Conservation (phyloP, 2,113 vertebrate genomes). For the Spea bombifrons region DNA sequence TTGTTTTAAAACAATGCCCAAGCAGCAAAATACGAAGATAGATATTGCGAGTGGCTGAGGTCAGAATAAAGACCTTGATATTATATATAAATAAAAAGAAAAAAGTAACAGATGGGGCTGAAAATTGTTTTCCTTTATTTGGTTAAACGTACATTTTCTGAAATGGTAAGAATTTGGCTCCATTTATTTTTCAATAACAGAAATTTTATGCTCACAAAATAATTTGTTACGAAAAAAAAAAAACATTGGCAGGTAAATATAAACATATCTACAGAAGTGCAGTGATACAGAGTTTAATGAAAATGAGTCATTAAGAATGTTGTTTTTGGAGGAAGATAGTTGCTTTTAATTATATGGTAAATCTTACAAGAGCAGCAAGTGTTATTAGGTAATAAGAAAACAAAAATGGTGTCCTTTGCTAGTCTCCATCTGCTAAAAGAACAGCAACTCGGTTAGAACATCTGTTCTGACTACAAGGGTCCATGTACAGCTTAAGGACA, state of each 20-base stretch:
- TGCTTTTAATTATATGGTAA: too few relatives aligned
- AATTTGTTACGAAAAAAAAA: background rate
- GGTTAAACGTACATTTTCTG: slow-evolving; percentile 15
- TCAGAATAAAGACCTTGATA: slow-evolving; percentile 27
- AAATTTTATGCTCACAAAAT: slow-evolving; percentile 5
- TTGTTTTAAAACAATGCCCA: slow-evolving; percentile 30
- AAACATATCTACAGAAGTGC: background rate
- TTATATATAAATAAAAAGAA: slow-evolving; percentile 20
- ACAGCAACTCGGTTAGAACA: too few relatives aligned
- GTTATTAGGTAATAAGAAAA: too few relatives aligned
- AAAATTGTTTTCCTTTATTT: slow-evolving; percentile 32
- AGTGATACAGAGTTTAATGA: too few relatives aligned
- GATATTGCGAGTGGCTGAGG: slow-evolving; percentile 30
- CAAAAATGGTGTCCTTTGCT: too few relatives aligned
- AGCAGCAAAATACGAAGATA: background rate
- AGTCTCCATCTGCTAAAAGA: too few relatives aligned
- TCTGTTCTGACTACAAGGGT: too few relatives aligned
- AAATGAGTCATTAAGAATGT: too few relatives aligned
- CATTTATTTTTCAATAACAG: slow-evolving; percentile 25
- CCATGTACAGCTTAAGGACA: too few relatives aligned
- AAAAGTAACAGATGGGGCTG: slow-evolving; percentile 6
- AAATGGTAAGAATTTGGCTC: slow-evolving; percentile 25
- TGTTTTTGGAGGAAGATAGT: too few relatives aligned
- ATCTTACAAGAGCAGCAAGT: too few relatives aligned
- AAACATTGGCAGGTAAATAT: background rate